Percentiles rank a stretch among this genome's conserved stretches.
These are phyloP conservation scores for Podarcis siculus DNA, from an alignment of 2,797 vertebrate genomes.

Conservation along the genomic window DNA sequence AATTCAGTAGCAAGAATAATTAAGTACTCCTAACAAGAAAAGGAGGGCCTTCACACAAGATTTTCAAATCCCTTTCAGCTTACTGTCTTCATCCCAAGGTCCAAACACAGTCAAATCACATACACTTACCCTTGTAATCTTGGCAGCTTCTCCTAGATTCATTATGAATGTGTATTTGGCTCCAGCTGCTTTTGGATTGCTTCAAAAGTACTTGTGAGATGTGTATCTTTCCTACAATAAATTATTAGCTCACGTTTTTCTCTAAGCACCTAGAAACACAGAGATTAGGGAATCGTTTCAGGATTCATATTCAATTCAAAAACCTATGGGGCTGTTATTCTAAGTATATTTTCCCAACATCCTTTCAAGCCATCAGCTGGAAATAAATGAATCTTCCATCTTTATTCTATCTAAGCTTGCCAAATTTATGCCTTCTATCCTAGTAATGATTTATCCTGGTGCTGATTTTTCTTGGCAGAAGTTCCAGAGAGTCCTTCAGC, in stretches of 20 bases:
- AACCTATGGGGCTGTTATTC: not conserved
- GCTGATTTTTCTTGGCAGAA: not conserved
- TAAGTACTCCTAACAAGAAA: not conserved
- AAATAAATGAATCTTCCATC: not conserved
- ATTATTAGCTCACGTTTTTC: not conserved
- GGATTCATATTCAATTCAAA: not conserved
- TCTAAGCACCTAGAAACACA: slow-evolving; percentile 1
- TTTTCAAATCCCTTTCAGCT: fast-evolving
- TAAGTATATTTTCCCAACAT: not conserved
- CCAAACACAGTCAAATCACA: not conserved
- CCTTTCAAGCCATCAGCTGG: not conserved
- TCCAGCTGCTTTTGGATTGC: not conserved
- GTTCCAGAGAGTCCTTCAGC: not conserved
- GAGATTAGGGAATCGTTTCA: not conserved
- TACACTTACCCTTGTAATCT: slow-evolving; percentile 56
- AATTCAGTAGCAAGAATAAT: not conserved
- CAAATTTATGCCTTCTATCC: not conserved
- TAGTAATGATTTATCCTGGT: not conserved
- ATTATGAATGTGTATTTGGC: slow-evolving; percentile 7
- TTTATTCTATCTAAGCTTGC: not conserved
- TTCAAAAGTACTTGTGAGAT: slow-evolving; percentile 11
- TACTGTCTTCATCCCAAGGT: not conserved
- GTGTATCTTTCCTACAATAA: not conserved
- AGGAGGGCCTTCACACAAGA: not conserved
- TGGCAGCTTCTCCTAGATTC: slow-evolving; percentile 9